Evolutionary conservation across 2,888 invertebrate species (phyloP).

Genomic region (Volucella bombylans): DNA sequence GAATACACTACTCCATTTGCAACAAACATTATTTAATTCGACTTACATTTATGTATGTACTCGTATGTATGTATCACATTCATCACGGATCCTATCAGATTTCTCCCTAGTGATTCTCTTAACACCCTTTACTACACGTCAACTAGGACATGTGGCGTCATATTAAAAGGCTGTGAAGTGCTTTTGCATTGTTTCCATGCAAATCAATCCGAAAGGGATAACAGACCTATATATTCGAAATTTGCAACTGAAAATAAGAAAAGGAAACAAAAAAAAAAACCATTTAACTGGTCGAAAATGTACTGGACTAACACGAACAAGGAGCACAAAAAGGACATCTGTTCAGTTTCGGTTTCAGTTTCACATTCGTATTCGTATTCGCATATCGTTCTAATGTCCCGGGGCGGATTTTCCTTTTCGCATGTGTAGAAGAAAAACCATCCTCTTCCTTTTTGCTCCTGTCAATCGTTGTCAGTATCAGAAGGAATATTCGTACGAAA

Average conservation of each 20-base stretch:
- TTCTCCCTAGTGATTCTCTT: background rate
- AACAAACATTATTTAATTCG: too few relatives aligned
- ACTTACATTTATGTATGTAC: too few relatives aligned
- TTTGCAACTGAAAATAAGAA: background rate
- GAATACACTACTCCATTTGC: too few relatives aligned
- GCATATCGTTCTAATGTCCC: slow-evolving; percentile 17
- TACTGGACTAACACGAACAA: slow-evolving; percentile 41
- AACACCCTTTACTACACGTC: background rate
- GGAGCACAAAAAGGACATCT: slow-evolving; percentile 43
- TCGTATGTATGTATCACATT: too few relatives aligned
- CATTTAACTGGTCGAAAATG: slow-evolving; percentile 52
- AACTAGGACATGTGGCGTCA: background rate
- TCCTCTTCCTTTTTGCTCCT: slow-evolving; percentile 31
- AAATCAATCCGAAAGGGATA: background rate
- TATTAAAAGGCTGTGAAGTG: background rate
- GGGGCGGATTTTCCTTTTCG: slow-evolving; percentile 45
- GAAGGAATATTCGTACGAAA: background rate
- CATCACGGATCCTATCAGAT: background rate
- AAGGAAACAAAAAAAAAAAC: too few relatives aligned
- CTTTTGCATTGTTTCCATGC: too few relatives aligned
- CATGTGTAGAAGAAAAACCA: slow-evolving; percentile 68
- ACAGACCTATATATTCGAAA: slow-evolving; percentile 16
- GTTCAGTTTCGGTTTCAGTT: slow-evolving; percentile 22
- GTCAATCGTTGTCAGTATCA: slow-evolving; percentile 60
- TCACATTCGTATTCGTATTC: background rate